Evolutionary conservation across 2,888 invertebrate species (phyloP).

Genomic region (Malthinus seriepunctatus): DNA sequence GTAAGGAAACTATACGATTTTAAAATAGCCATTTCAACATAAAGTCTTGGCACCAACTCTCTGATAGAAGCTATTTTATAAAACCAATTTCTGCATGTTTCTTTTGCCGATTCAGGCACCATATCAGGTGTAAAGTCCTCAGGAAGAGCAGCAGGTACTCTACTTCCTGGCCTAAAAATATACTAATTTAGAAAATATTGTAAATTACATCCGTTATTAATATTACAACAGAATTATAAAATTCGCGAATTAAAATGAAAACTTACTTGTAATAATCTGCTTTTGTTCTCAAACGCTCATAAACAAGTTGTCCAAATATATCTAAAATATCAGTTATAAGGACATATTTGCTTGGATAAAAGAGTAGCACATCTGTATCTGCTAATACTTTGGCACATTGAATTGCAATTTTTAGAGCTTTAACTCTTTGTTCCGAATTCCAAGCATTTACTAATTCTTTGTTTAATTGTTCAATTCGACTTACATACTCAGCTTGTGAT

Average conservation of each 20-base stretch:
- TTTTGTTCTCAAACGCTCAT: conserved; percentile 79
- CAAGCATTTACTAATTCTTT: conserved; percentile 89
- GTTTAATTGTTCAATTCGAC: conserved; percentile 87
- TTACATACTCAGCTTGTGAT: conserved; percentile 85
- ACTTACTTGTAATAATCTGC: conserved; percentile 64
- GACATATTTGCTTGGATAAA: conserved; percentile 98
- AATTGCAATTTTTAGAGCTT: conserved; percentile 94
- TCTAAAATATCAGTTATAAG: conserved; percentile 95
- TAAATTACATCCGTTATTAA: too few relatives aligned
- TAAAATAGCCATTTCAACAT: conserved; percentile 91
- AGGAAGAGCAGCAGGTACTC: conserved; percentile 57
- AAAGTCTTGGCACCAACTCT: conserved; percentile 90
- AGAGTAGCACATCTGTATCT: conserved; percentile 87
- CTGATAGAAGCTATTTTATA: conserved; percentile 97
- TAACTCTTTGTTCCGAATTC: conserved; percentile 92
- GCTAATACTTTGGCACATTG: conserved; percentile 94
- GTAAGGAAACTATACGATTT: conserved; percentile 87
- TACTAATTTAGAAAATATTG: background rate
- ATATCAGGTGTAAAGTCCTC: conserved; percentile 77
- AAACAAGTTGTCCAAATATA: conserved; percentile 90
- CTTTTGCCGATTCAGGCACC: conserved; percentile 86
- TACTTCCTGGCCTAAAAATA: conserved; percentile 57
- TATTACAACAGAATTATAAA: too few relatives aligned
- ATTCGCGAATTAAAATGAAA: conserved; percentile 5
- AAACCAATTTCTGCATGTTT: conserved; percentile 98